These are phyloP conservation scores for Dasypogon diadema DNA, from an alignment of 2,888 invertebrate genomes.

Conservation along the genomic window DNA sequence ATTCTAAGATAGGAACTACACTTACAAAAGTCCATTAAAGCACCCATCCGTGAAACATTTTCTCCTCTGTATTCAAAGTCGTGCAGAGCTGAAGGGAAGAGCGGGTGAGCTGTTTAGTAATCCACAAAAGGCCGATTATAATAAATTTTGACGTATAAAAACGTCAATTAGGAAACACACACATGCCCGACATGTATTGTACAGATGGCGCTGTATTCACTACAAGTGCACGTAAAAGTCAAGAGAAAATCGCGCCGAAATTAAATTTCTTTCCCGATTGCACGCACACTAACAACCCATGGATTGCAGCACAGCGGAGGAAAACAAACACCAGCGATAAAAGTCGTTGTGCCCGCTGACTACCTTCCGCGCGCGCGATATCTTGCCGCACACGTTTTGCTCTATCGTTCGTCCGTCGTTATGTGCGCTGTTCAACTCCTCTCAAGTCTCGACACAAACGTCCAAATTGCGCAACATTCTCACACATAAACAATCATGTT, in stretches of 20 bases:
- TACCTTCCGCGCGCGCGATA: slow-evolving; percentile 24
- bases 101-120: slow-evolving; percentile 51
- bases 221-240: background rate
- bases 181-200: slow-evolving; percentile 1
- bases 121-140: slow-evolving; percentile 58
- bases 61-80: slow-evolving; percentile 44
- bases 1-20: slow-evolving; percentile 38
- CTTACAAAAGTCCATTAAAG: slow-evolving; percentile 57
- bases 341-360: slow-evolving; percentile 27
- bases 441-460: slow-evolving; percentile 45
- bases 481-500: slow-evolving; percentile 6
- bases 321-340: slow-evolving; percentile 9
- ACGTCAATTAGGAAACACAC: slow-evolving; percentile 56
- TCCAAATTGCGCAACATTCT: slow-evolving; percentile 55
- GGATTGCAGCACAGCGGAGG: slow-evolving; percentile 5
- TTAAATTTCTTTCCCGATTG: slow-evolving; percentile 17
- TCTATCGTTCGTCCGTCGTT: slow-evolving; percentile 13
- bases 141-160: slow-evolving; percentile 59
- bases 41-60: slow-evolving; percentile 58
- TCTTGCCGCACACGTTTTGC: slow-evolving; percentile 22
- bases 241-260: slow-evolving; percentile 45
- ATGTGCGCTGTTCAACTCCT: slow-evolving; percentile 42
- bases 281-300: background rate
- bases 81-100: background rate
- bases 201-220: background rate